Percentiles rank a stretch among this genome's conserved stretches.
Evolutionary conservation across 2,888 invertebrate genomes (phyloP).

Genomic region (Ectemnius continuus): DNA sequence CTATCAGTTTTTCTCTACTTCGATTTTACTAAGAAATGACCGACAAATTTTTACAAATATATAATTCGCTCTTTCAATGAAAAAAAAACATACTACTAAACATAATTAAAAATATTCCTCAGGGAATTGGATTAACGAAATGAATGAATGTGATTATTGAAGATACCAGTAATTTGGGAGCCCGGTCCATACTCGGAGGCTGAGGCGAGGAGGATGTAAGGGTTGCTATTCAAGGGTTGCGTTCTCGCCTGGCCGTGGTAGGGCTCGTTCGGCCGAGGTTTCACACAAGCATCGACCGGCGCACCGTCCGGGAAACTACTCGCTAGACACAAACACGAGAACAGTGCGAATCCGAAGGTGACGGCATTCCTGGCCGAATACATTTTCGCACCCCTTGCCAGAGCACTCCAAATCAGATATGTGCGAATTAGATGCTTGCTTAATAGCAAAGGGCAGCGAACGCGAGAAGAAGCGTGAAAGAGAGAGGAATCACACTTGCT

Average conservation of each 20-base stretch:
- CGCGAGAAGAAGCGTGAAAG: slow-evolving; percentile 15
- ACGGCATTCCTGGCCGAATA: slow-evolving; percentile 19
- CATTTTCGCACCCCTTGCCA: slow-evolving; percentile 23
- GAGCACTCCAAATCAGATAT: not conserved
- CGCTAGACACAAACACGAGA: slow-evolving; percentile 61
- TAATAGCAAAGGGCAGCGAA: not conserved
- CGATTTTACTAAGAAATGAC: too few relatives aligned
- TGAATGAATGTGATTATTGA: not conserved
- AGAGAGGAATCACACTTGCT: slow-evolving; percentile 6
- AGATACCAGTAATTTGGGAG: slow-evolving; percentile 84
- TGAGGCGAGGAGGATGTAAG: slow-evolving; percentile 85
- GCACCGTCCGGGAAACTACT: slow-evolving; percentile 88
- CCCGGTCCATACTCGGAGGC: slow-evolving; percentile 84
- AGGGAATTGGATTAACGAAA: not conserved
- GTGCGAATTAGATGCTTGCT: too few relatives aligned
- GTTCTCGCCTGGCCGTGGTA: slow-evolving; percentile 87
- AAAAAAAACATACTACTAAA: not conserved
- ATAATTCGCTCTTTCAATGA: not conserved
- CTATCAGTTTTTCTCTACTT: too few relatives aligned
- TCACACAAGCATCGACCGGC: slow-evolving; percentile 89
- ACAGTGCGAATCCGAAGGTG: slow-evolving; percentile 40
- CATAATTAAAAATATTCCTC: not conserved
- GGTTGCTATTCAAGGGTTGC: slow-evolving; percentile 82
- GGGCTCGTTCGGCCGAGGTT: slow-evolving; percentile 86
- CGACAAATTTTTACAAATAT: too few relatives aligned